Conservation (phyloP, 1,140 invertebrate species). For the Adoxophyes honmai region DNA sequence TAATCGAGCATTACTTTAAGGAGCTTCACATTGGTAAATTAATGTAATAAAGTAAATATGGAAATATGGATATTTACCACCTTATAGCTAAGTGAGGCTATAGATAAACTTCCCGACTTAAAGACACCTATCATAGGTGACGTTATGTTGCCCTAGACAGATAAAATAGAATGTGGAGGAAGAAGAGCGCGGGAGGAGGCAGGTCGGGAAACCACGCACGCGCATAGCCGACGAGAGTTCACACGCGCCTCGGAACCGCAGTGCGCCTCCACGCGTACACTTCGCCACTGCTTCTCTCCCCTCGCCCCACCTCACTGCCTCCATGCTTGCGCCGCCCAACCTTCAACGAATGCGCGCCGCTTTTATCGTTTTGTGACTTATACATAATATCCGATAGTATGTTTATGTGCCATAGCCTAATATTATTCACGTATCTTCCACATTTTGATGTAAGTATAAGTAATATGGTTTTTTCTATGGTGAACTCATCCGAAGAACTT, state of each 20-base stretch:
- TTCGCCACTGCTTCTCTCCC: slow-evolving; percentile 18
- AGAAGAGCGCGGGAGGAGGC: slow-evolving; percentile 24
- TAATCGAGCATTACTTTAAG: too few species aligned
- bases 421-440: too few species aligned
- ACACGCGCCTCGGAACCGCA: slow-evolving; percentile 59
- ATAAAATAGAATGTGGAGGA: slow-evolving; percentile 39
- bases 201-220: slow-evolving; percentile 50
- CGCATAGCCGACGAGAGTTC: slow-evolving; percentile 59
- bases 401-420: neutral
- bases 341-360: slow-evolving; percentile 50
- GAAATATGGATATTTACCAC: too few species aligned
- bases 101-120: too few species aligned
- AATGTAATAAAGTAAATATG: too few species aligned
- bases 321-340: slow-evolving; percentile 35
- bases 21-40: too few species aligned
- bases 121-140: neutral
- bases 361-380: slow-evolving; percentile 17
- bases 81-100: too few species aligned
- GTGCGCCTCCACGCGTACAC: slow-evolving; percentile 59
- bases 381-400: neutral
- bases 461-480: too few species aligned
- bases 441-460: too few species aligned
- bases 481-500: too few species aligned
- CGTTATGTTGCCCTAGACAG: slow-evolving; percentile 56
- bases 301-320: slow-evolving; percentile 32